phyloP scores from a whole-genome alignment of 1,140 invertebrate genomes.

The Drosophila mauritiana region DNA sequence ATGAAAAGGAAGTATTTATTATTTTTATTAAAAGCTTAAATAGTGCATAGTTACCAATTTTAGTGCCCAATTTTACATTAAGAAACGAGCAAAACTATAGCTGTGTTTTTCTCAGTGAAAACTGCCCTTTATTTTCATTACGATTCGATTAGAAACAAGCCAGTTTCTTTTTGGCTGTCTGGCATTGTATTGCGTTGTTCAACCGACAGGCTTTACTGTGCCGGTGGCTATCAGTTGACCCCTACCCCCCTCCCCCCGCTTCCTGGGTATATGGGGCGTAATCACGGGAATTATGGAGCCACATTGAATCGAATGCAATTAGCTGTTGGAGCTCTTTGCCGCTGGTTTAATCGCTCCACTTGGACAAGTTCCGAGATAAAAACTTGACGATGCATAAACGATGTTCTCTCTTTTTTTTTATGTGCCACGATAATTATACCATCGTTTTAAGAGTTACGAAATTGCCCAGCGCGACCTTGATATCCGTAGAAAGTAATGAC shows the following conservation, averaged over 20 bases:
- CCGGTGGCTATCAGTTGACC: slow-evolving; percentile 37
- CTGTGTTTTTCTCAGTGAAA: background rate
- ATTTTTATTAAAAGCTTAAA: background rate
- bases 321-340: background rate
- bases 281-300: slow-evolving; percentile 49
- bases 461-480: slow-evolving; percentile 4
- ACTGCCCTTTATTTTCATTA: background rate
- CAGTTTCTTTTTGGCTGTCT: slow-evolving; percentile 11
- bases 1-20: no score
- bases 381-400: slow-evolving; percentile 8
- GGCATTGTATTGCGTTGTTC: slow-evolving; percentile 1
- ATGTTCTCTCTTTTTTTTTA: background rate
- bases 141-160: slow-evolving; percentile 29
- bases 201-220: slow-evolving; percentile 11
- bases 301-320: slow-evolving; percentile 36
- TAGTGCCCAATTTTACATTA: no score
- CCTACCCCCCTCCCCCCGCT: background rate
- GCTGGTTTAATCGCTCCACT: no score
- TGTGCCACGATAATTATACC: slow-evolving; percentile 8
- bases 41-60: background rate
- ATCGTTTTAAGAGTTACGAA: slow-evolving; percentile 14
- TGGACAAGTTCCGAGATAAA: background rate
- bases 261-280: slow-evolving; percentile 11
- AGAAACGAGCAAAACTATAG: background rate
- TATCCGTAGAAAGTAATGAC: background rate